These are phyloP conservation scores for Mormoops blainvillei DNA, from an alignment of 2,113 vertebrate genomes.

Conservation along the genomic window DNA sequence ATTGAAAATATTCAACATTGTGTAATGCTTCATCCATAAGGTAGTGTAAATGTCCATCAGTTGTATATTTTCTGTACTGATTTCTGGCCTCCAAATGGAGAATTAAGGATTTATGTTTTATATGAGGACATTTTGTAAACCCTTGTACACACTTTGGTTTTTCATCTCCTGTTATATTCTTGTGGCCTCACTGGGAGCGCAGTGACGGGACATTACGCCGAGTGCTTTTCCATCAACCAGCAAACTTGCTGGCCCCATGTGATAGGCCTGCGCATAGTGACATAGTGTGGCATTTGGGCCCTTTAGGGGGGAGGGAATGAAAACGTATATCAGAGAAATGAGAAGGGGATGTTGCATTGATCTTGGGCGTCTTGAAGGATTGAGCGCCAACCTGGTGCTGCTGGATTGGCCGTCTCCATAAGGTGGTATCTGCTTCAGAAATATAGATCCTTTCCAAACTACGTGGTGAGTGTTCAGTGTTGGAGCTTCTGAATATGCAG, in stretches of 20 bases:
- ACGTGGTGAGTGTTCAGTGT: not conserved
- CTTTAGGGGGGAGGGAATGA: not conserved
- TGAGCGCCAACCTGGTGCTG: not conserved
- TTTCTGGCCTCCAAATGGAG: not conserved
- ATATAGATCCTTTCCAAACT: conserved; percentile 27
- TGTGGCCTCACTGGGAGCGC: not conserved
- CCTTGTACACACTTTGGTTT: not conserved
- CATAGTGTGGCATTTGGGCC: not conserved
- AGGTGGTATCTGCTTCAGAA: conserved; percentile 47
- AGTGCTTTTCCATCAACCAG: not conserved
- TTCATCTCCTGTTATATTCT: not conserved
- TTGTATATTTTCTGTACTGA: not conserved
- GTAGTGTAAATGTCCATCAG: not conserved
- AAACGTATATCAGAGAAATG: not conserved
- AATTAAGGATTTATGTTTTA: not conserved
- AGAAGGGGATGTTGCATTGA: not conserved
- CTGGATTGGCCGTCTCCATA: not conserved
- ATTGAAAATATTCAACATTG: not conserved
- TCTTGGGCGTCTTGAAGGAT: not conserved
- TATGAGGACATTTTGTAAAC: not conserved
- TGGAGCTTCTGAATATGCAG: conserved; percentile 51
- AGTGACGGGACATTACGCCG: not conserved
- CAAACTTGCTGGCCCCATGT: not conserved
- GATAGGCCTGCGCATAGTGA: not conserved
- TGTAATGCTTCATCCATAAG: not conserved